phyloP scores from a whole-genome alignment of 2,113 vertebrate species.

The Arvicanthis niloticus region DNA sequence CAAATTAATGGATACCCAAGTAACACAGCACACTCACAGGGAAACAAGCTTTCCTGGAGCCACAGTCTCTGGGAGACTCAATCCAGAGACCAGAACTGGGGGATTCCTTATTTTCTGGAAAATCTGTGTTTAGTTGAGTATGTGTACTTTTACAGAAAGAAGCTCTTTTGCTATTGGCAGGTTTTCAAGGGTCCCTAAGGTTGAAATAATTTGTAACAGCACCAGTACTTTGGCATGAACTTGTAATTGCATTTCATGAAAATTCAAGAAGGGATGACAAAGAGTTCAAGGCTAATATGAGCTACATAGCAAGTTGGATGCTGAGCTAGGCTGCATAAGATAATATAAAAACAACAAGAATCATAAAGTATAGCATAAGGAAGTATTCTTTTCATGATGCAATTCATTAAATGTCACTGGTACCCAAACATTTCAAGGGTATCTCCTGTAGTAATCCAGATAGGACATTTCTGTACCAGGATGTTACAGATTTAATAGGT shows the following conservation, averaged over 20 bases:
- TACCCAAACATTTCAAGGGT: background rate
- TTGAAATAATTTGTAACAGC: background rate
- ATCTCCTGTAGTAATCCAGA: background rate
- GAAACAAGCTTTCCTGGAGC: slow-evolving; percentile 54
- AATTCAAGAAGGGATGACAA: background rate
- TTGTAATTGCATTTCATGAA: background rate
- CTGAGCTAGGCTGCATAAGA: background rate
- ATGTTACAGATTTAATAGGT: background rate
- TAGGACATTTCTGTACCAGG: background rate
- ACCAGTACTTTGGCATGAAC: background rate
- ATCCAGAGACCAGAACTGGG: background rate
- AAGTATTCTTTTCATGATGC: background rate
- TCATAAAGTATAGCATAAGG: background rate
- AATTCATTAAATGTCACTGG: background rate
- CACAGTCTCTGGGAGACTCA: background rate
- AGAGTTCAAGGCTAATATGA: background rate
- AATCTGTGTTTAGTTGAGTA: slow-evolving; percentile 5
- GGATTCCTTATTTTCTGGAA: background rate
- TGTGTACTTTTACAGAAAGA: background rate
- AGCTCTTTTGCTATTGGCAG: background rate
- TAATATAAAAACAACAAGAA: background rate
- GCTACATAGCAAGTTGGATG: background rate
- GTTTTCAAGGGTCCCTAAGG: background rate
- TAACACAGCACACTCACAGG: slow-evolving; percentile 35
- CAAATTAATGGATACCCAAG: slow-evolving; percentile 61